These are phyloP conservation scores for Scaptodrosophila lebanonensis DNA, from an alignment of 1,140 invertebrate species.

Conservation along the genomic window DNA sequence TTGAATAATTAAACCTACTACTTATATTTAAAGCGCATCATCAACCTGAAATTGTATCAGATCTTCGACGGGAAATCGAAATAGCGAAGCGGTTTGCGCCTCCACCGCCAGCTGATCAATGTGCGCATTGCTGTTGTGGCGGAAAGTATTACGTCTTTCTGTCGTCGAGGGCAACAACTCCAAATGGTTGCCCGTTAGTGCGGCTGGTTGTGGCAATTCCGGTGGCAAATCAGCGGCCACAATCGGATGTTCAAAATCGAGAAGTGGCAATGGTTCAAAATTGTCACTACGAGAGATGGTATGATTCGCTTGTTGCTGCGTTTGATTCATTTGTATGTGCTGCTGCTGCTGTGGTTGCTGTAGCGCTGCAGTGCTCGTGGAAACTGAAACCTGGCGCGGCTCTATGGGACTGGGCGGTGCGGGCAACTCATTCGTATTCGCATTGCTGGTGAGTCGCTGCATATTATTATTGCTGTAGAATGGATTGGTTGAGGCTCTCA, in stretches of 20 bases:
- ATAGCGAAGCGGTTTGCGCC: constrained; percentile 67
- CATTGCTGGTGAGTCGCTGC: constrained; percentile 34
- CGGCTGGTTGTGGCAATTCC: constrained; percentile 24
- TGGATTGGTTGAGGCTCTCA: constrained; percentile 60
- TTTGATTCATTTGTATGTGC: constrained; percentile 5
- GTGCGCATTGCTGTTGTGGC: constrained; percentile 44
- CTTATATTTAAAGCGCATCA: constrained; percentile 51
- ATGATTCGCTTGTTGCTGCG: constrained; percentile 31
- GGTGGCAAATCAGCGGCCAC: constrained; percentile 52
- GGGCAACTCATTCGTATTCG: constrained; percentile 36
- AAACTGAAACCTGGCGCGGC: constrained; percentile 34
- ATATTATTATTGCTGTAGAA: constrained; percentile 52
- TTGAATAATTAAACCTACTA: constrained; percentile 17
- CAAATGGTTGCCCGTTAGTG: constrained; percentile 32
- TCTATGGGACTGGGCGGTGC: constrained; percentile 60
- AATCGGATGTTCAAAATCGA: constrained; percentile 73
- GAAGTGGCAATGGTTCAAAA: constrained; percentile 26
- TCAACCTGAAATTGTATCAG: constrained; percentile 74
- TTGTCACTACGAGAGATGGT: constrained; percentile 67
- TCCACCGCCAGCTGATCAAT: constrained; percentile 67
- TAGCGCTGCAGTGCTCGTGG: constrained; percentile 14
- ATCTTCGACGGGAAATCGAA: constrained; percentile 73
- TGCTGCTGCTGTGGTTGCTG: constrained; percentile 5
- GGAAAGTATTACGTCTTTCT: constrained; percentile 38
- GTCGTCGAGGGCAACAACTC: constrained; percentile 7